A percentile compares a stretch with the other conserved stretches of the same genome.
phyloP scores from a whole-genome alignment of 2,113 vertebrate species.

The Cranoglanis bouderius region DNA sequence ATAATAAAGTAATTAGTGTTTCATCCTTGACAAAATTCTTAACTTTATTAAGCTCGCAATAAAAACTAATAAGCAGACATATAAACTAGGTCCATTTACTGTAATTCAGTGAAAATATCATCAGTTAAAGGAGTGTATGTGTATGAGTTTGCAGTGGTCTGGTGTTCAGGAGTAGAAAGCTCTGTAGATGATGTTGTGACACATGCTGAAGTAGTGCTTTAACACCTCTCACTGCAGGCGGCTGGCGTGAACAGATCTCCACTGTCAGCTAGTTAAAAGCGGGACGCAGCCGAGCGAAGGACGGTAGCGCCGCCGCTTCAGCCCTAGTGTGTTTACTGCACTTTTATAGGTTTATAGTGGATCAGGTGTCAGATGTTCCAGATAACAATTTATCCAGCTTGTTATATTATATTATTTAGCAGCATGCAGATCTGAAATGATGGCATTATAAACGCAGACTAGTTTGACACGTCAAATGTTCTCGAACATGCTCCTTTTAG shows the following conservation, averaged over 20 bases:
- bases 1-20: background rate
- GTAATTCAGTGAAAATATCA: background rate
- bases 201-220: constrained; percentile 90
- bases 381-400: background rate
- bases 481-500: background rate
- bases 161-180: constrained; percentile 77
- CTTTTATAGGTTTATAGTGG: constrained; percentile 30
- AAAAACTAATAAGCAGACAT: background rate
- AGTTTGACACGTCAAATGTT: background rate
- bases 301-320: constrained; percentile 73
- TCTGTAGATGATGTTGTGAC: constrained; percentile 89
- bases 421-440: background rate
- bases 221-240: constrained; percentile 85
- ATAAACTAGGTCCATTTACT: background rate
- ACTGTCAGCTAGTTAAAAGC: constrained; percentile 83
- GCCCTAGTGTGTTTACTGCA: constrained; percentile 11
- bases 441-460: background rate
- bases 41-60: background rate
- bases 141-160: constrained; percentile 68
- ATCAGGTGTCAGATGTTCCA: background rate
- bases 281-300: constrained; percentile 69
- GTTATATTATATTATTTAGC: background rate
- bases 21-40: background rate
- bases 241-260: constrained; percentile 90
- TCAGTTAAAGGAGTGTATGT: background rate